Percentiles rank a stretch among this genome's conserved stretches.
Evolutionary conservation across 2,888 invertebrate genomes (phyloP).

Genomic region (Syrphus vitripennis): DNA sequence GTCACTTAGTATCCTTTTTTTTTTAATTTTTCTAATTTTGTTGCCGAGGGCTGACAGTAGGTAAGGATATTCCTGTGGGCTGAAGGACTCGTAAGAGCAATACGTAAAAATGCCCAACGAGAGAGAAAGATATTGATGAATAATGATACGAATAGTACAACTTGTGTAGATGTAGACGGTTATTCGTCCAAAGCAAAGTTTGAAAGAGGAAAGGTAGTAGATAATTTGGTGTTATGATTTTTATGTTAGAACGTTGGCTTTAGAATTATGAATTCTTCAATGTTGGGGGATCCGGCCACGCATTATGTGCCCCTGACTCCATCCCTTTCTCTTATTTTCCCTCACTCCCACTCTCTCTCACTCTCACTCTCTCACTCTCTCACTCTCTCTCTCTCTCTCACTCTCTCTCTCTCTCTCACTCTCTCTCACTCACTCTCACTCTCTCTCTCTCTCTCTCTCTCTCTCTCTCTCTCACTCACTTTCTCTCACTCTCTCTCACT

Average conservation of each 20-base stretch:
- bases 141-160: background rate
- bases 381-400: too few species aligned
- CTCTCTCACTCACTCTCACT: too few species aligned
- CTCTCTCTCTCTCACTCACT: too few species aligned
- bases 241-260: background rate
- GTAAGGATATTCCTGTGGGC: background rate
- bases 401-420: too few species aligned
- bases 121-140: background rate
- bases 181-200: background rate
- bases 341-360: background rate
- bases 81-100: background rate
- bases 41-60: background rate
- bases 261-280: background rate
- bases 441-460: background rate
- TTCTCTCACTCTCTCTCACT: too few species aligned
- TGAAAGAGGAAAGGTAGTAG: background rate
- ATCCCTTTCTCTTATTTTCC: too few species aligned
- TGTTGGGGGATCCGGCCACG: background rate
- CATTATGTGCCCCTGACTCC: background rate
- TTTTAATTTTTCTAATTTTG: constrained; percentile 8
- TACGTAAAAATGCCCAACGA: background rate
- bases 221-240: background rate
- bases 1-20: constrained; percentile 43
- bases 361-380: too few species aligned
- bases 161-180: background rate